Percentiles rank a stretch among this genome's conserved stretches.
Evolutionary conservation across 1,140 invertebrate species (phyloP).

Genomic region (Battus philenor): DNA sequence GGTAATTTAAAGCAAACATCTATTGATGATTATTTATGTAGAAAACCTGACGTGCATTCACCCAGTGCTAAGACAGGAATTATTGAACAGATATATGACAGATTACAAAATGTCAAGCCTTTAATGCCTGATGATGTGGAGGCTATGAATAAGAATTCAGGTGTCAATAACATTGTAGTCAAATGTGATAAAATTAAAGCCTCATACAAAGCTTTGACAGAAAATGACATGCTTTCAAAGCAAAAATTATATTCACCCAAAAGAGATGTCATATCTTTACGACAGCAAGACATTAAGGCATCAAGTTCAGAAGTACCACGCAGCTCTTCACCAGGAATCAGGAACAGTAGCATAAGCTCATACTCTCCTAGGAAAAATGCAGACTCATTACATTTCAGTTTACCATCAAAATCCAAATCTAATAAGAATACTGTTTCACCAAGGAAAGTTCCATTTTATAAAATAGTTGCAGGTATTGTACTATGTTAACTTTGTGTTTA

Average conservation of each 20-base stretch:
- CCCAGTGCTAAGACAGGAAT: constrained; percentile 20
- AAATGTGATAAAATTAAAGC: constrained; percentile 30
- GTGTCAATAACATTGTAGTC: constrained; percentile 29
- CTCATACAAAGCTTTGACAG: constrained; percentile 25
- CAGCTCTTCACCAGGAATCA: constrained; percentile 26
- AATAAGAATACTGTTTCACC: constrained; percentile 31
- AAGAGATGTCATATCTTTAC: constrained; percentile 24
- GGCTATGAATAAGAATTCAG: constrained; percentile 52
- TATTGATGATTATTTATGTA: constrained; percentile 43
- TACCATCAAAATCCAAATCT: constrained; percentile 39
- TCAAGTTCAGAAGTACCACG: constrained; percentile 29
- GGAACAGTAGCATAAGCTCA: constrained; percentile 33
- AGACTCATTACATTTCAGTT: constrained; percentile 40
- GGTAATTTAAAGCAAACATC: constrained; percentile 39
- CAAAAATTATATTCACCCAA: constrained; percentile 15
- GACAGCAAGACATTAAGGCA: constrained; percentile 32
- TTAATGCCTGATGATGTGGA: constrained; percentile 31
- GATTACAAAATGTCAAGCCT: constrained; percentile 17
- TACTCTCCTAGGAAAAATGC: constrained; percentile 39
- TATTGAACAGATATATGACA: constrained; percentile 17
- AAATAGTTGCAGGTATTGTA: constrained; percentile 56
- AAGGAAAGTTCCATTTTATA: constrained; percentile 47
- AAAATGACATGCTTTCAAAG: constrained; percentile 32
- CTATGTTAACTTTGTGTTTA: constrained; percentile 1
- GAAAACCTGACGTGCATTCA: constrained; percentile 27